Evolutionary conservation across 2,113 vertebrate genomes (phyloP).

Genomic region (Datnioides undecimradiatus): DNA sequence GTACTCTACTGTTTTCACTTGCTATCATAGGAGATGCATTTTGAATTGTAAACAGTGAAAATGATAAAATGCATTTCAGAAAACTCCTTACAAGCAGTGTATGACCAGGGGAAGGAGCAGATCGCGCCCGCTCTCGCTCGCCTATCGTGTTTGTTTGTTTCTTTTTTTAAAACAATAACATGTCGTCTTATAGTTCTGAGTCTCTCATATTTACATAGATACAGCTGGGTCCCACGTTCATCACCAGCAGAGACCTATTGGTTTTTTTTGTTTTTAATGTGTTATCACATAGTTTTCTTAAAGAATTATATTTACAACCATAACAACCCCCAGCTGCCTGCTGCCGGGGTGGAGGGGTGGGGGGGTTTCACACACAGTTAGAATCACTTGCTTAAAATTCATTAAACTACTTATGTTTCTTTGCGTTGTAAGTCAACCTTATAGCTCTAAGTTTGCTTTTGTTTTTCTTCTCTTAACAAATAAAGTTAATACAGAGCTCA

Average conservation of each 20-base stretch:
- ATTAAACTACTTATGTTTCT: conserved; percentile 76
- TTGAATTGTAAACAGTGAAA: conserved; percentile 89
- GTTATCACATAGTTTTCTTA: conserved; percentile 83
- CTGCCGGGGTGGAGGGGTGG: too few species aligned
- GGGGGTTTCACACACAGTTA: conserved; percentile 78
- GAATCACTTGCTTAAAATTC: conserved; percentile 78
- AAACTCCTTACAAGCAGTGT: conserved; percentile 86
- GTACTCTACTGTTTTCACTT: conserved; percentile 82
- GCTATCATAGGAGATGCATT: conserved; percentile 88
- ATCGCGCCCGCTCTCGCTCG: conserved; percentile 62
- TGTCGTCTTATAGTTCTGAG: conserved; percentile 85
- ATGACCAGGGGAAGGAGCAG: conserved; percentile 73
- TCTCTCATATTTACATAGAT: conserved; percentile 84
- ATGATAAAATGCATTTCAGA: conserved; percentile 85
- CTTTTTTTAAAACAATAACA: conserved; percentile 71
- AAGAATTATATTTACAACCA: conserved; percentile 88
- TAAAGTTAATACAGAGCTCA: conserved; percentile 83
- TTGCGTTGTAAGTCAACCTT: conserved; percentile 81
- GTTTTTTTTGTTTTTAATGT: conserved; percentile 75
- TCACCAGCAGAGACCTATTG: conserved; percentile 73
- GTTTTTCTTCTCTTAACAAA: conserved; percentile 79
- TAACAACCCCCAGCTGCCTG: conserved; percentile 85
- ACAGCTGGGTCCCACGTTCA: conserved; percentile 76
- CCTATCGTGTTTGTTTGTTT: conserved; percentile 35
- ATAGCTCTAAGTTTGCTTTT: conserved; percentile 75